Conservation (phyloP, 2,113 vertebrate genomes). For the Spea bombifrons region DNA sequence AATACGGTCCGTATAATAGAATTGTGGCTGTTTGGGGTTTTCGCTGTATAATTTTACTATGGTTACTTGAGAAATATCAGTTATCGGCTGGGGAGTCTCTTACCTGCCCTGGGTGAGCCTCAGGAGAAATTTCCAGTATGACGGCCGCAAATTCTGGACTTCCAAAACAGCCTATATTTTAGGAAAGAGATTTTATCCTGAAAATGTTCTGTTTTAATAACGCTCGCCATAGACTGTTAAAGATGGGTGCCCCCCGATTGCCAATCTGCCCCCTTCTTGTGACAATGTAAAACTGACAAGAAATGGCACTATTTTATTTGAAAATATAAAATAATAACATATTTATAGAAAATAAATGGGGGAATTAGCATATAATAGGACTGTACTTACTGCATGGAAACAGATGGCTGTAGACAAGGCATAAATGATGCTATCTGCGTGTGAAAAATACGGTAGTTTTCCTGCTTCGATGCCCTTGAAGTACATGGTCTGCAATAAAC, state of each 20-base stretch:
- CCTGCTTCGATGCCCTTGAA: slow-evolving; percentile 98
- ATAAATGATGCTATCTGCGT: slow-evolving; percentile 92
- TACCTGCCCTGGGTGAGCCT: slow-evolving; percentile 93
- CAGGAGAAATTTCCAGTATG: slow-evolving; percentile 96
- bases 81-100: slow-evolving; percentile 50
- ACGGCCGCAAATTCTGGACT: slow-evolving; percentile 88
- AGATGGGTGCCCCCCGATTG: too few species aligned
- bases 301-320: too few species aligned
- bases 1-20: too few species aligned
- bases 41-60: too few species aligned
- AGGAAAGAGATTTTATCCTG: background rate
- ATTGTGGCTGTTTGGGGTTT: too few species aligned
- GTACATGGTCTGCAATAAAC: slow-evolving; percentile 81
- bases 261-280: too few species aligned
- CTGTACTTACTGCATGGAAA: slow-evolving; percentile 92
- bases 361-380: background rate
- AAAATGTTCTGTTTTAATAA: too few species aligned
- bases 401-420: slow-evolving; percentile 94
- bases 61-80: too few species aligned
- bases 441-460: slow-evolving; percentile 89
- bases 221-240: too few species aligned
- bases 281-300: too few species aligned
- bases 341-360: too few species aligned
- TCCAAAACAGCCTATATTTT: slow-evolving; percentile 91
- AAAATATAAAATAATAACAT: too few species aligned